Conservation (phyloP, 1,140 invertebrate genomes). For the Magallana angulata region DNA sequence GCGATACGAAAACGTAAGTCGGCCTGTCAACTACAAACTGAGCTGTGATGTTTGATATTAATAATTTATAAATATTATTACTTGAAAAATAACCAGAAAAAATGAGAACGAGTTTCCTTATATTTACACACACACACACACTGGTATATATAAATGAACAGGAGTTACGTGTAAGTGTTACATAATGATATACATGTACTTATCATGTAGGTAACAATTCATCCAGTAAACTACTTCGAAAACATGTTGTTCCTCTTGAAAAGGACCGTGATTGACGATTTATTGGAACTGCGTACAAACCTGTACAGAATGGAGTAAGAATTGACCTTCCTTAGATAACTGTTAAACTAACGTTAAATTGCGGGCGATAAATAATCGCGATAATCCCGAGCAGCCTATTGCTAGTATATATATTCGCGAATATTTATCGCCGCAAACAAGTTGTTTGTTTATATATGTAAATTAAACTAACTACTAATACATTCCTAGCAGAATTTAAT, state of each 20-base stretch:
- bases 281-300: constrained; percentile 28
- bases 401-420: too few species aligned
- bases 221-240: constrained; percentile 59
- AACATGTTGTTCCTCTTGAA: constrained; percentile 56
- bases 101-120: too few species aligned
- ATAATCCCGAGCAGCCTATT: too few species aligned
- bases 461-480: too few species aligned
- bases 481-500: too few species aligned
- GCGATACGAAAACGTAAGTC: constrained; percentile 71
- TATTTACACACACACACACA: too few species aligned
- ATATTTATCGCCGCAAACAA: too few species aligned
- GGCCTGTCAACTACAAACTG: too few species aligned
- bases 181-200: background rate
- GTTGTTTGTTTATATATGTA: too few species aligned
- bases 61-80: background rate
- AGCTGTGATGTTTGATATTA: background rate
- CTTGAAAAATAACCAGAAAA: too few species aligned
- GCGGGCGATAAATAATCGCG: too few species aligned
- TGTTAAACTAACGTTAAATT: background rate
- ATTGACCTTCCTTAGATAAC: background rate
- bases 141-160: too few species aligned
- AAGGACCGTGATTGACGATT: constrained; percentile 36
- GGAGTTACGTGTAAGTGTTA: background rate
- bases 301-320: constrained; percentile 48
- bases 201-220: constrained; percentile 50